Conservation (phyloP, 2,113 vertebrate genomes). For the Colius striatus region DNA sequence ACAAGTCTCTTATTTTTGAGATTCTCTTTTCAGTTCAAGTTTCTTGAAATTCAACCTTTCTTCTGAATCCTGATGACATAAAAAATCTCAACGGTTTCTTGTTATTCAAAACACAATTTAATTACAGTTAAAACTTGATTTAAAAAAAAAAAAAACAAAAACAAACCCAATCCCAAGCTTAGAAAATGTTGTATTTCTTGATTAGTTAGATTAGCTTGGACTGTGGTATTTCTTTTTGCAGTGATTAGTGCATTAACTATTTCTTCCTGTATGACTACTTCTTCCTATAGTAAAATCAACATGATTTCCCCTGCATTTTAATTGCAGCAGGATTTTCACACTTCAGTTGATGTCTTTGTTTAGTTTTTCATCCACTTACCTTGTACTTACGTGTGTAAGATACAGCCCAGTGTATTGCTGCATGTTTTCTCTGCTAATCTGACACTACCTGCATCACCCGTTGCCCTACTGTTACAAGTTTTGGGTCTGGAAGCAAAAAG, state of each 20-base stretch:
- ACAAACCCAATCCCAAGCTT: no score
- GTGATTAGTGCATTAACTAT: not conserved
- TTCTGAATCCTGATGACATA: not conserved
- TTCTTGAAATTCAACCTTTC: not conserved
- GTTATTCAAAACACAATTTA: not conserved
- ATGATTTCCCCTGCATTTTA: not conserved
- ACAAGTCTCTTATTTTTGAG: not conserved
- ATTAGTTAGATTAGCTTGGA: not conserved
- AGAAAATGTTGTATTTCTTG: not conserved
- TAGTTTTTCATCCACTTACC: not conserved
- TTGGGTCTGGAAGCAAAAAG: not conserved
- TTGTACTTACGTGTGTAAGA: fast-evolving
- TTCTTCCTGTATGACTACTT: not conserved
- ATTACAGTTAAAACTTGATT: not conserved
- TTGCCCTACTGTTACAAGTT: not conserved
- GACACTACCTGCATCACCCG: fast-evolving
- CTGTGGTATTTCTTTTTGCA: not conserved
- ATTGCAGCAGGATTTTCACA: not conserved
- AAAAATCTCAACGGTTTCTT: not conserved
- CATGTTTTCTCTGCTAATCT: not conserved
- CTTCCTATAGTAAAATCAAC: not conserved
- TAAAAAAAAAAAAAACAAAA: not conserved
- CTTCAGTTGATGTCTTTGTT: not conserved
- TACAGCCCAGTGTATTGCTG: not conserved
- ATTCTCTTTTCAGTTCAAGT: not conserved